Conservation (phyloP, 2,888 invertebrate genomes). For the Eristalinus aeneus region DNA sequence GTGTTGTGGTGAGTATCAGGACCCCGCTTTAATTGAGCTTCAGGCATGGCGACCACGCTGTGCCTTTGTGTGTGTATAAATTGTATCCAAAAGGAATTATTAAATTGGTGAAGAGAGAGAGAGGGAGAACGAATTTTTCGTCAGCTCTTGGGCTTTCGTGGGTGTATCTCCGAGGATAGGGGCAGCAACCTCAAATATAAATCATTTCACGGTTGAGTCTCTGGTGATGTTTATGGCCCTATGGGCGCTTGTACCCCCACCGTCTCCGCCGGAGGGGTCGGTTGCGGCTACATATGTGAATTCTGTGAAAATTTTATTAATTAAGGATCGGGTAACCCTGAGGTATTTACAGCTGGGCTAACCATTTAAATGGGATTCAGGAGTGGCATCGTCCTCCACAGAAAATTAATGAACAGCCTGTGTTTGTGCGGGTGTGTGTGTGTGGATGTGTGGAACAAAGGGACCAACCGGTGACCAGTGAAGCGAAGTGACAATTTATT, state of each 20-base stretch:
- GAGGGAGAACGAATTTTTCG: not conserved
- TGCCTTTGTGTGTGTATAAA: not conserved
- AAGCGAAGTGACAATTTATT: conserved; percentile 58
- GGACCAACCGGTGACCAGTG: conserved; percentile 43
- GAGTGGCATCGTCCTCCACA: not conserved
- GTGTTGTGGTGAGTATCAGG: conserved; percentile 80
- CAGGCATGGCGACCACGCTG: not conserved
- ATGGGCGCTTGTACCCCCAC: conserved; percentile 73
- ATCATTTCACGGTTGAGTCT: conserved; percentile 57
- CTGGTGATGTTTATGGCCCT: conserved; percentile 50
- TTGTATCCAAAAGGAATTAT: not conserved
- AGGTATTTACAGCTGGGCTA: conserved; percentile 60
- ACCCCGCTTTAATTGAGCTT: conserved; percentile 40
- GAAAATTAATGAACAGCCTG: conserved; percentile 50
- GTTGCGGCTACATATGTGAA: not conserved
- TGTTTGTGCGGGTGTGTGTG: not conserved
- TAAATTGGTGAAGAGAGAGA: not conserved
- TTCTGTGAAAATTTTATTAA: conserved; percentile 54
- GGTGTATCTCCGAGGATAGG: not conserved
- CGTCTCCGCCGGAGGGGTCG: conserved; percentile 73
- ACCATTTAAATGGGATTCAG: conserved; percentile 49
- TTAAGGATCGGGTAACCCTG: conserved; percentile 52
- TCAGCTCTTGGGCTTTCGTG: not conserved
- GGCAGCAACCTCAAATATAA: conserved; percentile 33
- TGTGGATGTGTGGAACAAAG: not conserved